A percentile compares a stretch with the other conserved stretches of the same genome.
Conservation (phyloP, 2,113 vertebrate genomes). For the Epinephelus fuscoguttatus region DNA sequence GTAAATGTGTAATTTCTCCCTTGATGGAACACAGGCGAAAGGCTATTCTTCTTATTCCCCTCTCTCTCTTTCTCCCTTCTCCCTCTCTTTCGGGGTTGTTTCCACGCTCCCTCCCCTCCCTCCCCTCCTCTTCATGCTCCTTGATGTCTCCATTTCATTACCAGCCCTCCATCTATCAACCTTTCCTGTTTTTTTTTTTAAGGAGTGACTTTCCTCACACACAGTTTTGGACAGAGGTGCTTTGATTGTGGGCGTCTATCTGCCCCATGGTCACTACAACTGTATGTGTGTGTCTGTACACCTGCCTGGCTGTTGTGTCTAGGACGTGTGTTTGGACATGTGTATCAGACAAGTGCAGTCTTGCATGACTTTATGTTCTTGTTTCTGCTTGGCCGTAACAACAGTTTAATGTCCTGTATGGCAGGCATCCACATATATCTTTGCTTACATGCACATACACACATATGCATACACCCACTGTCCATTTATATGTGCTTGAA, state of each 20-base stretch:
- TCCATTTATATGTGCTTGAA: neutral
- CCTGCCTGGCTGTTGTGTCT: neutral
- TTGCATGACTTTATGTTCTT: conserved; percentile 5
- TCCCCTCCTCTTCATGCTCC: conserved; percentile 92
- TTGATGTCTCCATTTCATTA: conserved; percentile 99
- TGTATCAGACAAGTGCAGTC: neutral
- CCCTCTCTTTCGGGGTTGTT: conserved; percentile 79
- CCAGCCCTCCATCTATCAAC: conserved; percentile 95
- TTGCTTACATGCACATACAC: neutral
- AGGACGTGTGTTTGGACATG: neutral
- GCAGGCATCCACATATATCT: neutral
- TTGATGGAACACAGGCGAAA: conserved; percentile 98
- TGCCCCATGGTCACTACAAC: conserved; percentile 43
- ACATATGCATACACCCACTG: neutral
- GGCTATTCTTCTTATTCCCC: conserved; percentile 96
- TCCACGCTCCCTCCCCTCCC: conserved; percentile 82
- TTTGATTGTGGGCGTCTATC: conserved; percentile 28
- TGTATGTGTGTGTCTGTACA: conserved; percentile 62
- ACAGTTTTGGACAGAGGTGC: conserved; percentile 61
- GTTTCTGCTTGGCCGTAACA: neutral
- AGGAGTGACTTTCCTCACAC: conserved; percentile 93
- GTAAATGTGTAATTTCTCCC: conserved; percentile 99
- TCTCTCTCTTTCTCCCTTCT: conserved; percentile 75
- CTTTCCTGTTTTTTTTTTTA: conserved; percentile 77
- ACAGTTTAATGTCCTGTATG: neutral